Evolutionary conservation across 2,113 vertebrate genomes (phyloP).

Genomic region (Thunnus maccoyii): DNA sequence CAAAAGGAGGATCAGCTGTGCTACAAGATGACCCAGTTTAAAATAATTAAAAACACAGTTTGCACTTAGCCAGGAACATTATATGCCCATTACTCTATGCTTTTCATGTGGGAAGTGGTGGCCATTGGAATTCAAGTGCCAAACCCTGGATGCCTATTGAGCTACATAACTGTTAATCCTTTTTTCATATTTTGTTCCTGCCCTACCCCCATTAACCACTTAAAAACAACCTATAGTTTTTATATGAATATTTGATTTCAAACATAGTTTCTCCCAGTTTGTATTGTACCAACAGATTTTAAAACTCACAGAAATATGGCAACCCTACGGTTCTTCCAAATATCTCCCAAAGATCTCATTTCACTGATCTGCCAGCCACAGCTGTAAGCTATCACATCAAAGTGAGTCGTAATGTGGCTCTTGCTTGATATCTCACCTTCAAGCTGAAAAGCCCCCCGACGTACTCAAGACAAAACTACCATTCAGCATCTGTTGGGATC

Average conservation of each 20-base stretch:
- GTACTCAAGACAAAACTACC: slow-evolving; percentile 75
- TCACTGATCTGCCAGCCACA: slow-evolving; percentile 58
- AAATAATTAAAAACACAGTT: slow-evolving; percentile 19
- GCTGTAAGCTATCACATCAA: slow-evolving; percentile 72
- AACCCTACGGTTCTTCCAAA: slow-evolving; percentile 27
- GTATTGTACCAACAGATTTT: slow-evolving; percentile 1
- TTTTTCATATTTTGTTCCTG: not conserved
- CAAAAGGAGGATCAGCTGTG: slow-evolving; percentile 15
- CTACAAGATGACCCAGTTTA: slow-evolving; percentile 41
- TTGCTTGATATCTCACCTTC: slow-evolving; percentile 73
- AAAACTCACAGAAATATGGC: slow-evolving; percentile 9
- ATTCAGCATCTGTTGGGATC: slow-evolving; percentile 75
- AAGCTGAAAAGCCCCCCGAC: slow-evolving; percentile 63
- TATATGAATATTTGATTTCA: slow-evolving; percentile 4
- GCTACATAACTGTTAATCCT: slow-evolving; percentile 31
- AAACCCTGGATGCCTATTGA: slow-evolving; percentile 39
- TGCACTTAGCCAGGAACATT: not conserved
- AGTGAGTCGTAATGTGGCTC: slow-evolving; percentile 67
- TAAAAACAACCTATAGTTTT: not conserved
- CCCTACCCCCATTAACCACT: not conserved
- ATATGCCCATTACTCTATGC: slow-evolving; percentile 16
- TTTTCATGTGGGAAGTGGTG: slow-evolving; percentile 6
- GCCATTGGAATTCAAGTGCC: slow-evolving; percentile 39
- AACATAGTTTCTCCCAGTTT: not conserved
- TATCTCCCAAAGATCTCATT: slow-evolving; percentile 49